Base-by-base conservation (phyloP, 2,888 invertebrate genomes). In the Andricus quercusramuli region DNA sequence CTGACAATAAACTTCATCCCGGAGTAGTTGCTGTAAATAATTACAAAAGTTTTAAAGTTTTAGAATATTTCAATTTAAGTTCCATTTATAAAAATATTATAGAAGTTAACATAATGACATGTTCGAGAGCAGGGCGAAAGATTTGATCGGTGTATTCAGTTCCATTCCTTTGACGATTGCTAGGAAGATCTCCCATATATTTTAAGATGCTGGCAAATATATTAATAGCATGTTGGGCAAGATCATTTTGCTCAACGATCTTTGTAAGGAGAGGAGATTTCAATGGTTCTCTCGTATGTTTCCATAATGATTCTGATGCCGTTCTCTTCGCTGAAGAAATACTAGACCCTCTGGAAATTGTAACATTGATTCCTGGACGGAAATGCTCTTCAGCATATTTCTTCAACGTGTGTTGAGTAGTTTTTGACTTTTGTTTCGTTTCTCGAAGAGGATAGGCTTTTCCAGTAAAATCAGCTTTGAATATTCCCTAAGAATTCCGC, bases 171-270 rank as follows among this genome's bases (percentile, higher is more conserved):
- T 96, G 95, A 90, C 96, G 95, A 56, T 96, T 95, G 77, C 96
- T 96, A n/a, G 98, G 97, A 89, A 98, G 95, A 91, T 99, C 99
- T 32, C 98, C 98, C 98, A 98, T 98, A 89, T 96, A 97, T 93
- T 96, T 96, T 59, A 97, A 94, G 86, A 97, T 96, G 85, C 95
- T 96, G 82, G 95, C 94, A 92, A 97, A 97, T 82, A 96, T 95
- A 78, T 95, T 93, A 85, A 97, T 95, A 1, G 98, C 96, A 88
- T 95, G 95, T 89, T 96, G 96, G 56, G 95, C 95, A 3, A 96
- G 92, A 78, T 95, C 95, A 85, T 96, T 96, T 88, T 97, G 95
- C 37, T 94, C 94, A 83, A 95, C 93, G 29, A 98, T 90, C 90
- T 96, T 97, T 87, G 96, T 96, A 25, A 98, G 93, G 47, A 98